phyloP scores from a whole-genome alignment of 92 coral and sea anemone species.

The Porites rus region DNA sequence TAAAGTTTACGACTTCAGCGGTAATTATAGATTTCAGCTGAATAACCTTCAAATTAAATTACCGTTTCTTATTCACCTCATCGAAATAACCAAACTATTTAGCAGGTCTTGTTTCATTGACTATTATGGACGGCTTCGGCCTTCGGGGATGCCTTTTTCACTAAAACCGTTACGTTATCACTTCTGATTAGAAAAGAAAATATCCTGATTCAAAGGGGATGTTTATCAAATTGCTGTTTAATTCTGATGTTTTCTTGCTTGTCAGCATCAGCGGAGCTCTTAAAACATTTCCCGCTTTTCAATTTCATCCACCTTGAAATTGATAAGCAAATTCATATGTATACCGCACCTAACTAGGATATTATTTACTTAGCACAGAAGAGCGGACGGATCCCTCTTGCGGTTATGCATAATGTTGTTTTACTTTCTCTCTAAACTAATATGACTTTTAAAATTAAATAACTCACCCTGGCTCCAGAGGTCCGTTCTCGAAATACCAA shows the following conservation, averaged over 20 bases:
- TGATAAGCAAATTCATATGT: background rate
- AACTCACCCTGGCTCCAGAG: too few relatives aligned
- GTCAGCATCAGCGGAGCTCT: background rate
- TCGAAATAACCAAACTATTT: background rate
- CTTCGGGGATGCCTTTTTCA: background rate
- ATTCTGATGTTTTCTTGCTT: too few relatives aligned
- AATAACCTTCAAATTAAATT: conserved; percentile 6
- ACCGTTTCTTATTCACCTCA: background rate
- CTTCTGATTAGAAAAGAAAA: too few relatives aligned
- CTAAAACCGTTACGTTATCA: conserved; percentile 3
- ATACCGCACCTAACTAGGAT: background rate
- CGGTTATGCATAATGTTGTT: background rate
- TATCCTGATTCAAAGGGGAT: background rate
- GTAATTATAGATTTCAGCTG: background rate
- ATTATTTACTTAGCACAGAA: too few relatives aligned
- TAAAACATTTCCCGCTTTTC: background rate
- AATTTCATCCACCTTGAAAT: background rate
- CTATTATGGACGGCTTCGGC: background rate
- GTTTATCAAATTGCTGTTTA: background rate
- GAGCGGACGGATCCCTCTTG: background rate
- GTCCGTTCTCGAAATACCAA: too few relatives aligned
- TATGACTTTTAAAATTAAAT: background rate
- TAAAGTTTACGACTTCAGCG: background rate
- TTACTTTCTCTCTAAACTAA: background rate
- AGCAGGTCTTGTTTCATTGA: background rate